Evolutionary conservation across 2,888 invertebrate species (phyloP), one percentile per base, ranked within the genome.

Genomic region (Noctua comes): DNA sequence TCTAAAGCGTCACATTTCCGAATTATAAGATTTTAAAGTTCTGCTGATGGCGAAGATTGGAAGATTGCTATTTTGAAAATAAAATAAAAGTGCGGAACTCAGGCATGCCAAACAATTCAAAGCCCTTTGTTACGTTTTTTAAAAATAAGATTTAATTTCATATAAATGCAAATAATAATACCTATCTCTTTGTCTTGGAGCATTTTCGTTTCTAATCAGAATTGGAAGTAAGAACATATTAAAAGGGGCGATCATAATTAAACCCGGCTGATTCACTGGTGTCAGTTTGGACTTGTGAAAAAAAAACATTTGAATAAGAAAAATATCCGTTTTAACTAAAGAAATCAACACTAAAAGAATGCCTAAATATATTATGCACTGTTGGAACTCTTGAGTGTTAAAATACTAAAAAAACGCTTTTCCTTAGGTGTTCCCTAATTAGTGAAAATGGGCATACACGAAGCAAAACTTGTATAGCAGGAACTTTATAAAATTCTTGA

Each of bases 401-500:
- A 24, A 13, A 40, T 36, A 24, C 6, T 13, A 11, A 36, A 0
- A 40, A 10, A 65, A 11, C 21, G 11, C n/a, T n/a, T 43, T n/a
- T n/a, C 16, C 16, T 65, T 16, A 65, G 40, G n/a, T 43, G 40
- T n/a, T 40, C 40, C n/a, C 16, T 66, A 66, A 43, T 66, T n/a
- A 43, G 43, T 46, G 13, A 13, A 62, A 36, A 31, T 10, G 1
- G 21, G 18, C 21, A 27, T 66, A 59, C 46, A 10, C 36, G 31
- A 65, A 71, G 51, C 48, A 36, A 57, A 76, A 81, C 48, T 78
- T 76, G 21, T 59, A 64, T 69, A 46, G 59, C 16, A 27, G 24
- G 46, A 79, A 78, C 57, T 73, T 78, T 54, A 62, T 68, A 75
- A 78, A 80, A 80, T 62, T 73, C 59, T 79, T 65, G 16, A 68